Evolutionary conservation across 2,888 invertebrate genomes (phyloP), one percentile per base, ranked within the genome.

Genomic region (Spilarctia lutea): DNA sequence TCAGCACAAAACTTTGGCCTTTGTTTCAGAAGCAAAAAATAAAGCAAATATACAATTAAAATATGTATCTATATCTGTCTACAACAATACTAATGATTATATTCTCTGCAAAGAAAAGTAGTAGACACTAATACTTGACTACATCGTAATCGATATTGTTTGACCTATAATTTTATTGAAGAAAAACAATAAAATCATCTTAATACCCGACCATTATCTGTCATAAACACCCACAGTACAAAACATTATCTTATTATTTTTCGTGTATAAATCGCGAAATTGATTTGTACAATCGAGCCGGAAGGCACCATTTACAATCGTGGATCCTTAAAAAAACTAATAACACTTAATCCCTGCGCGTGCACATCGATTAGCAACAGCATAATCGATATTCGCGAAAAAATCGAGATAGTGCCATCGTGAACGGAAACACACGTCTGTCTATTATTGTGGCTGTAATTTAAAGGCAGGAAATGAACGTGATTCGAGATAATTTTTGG

Each of bases 271-370:
- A 83, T 83, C 79, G 83, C 85, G 78, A 83, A 88, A 88, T 87
- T 83, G 79, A 88, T 87, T 83, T 75, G 71, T 80, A 81, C 77
- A 74, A 83, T 82, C n/a, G 81, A 85, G 79, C 84, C 84, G 86
- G 87, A 85, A 88, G 86, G 81, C 82, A 81, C 83, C 85, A 81
- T 78, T 70, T 78, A 82, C 79, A 86, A 83, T 89, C 83, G 83
- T 74, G 80, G 77, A 82, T 87, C 84, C 86, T 85, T 74, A 81
- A 81, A 80, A 45, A 77, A 83, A 76, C 71, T 81, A 84, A 85
- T 81, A 77, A 77, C 84, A 39, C 77, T 52, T 73, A 77, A 80
- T 79, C 76, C 77, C 73, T 80, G 75, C 66, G 74, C 86, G 83
- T 86, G 85, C 74, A 71, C 65, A 75, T 75, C 82, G 83, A 85